Conservation (phyloP, 1,140 invertebrate genomes). For the Hylaeus volcanicus region DNA sequence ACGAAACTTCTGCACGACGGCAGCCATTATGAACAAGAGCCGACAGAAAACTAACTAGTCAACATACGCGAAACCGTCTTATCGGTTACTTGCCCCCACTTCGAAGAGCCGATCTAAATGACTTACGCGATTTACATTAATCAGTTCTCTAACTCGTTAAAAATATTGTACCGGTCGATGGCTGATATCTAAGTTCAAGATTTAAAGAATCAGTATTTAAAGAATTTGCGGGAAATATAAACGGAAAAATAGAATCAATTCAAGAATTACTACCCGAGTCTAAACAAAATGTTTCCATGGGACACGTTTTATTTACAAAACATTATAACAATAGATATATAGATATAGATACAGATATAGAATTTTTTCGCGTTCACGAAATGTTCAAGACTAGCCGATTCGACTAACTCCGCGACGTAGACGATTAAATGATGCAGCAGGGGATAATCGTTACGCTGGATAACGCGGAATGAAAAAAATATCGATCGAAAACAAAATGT, state of each 20-base stretch:
- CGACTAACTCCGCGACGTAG: too few relatives aligned
- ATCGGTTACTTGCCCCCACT: not conserved
- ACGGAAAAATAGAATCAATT: not conserved
- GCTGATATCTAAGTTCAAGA: not conserved
- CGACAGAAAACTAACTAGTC: constrained; percentile 46
- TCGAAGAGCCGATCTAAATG: too few relatives aligned
- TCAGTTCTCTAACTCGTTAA: not conserved
- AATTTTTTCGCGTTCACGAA: not conserved
- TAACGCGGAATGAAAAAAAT: not conserved
- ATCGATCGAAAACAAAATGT: not conserved
- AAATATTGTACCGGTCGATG: not conserved
- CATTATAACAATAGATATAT: constrained; percentile 34
- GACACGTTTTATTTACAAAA: constrained; percentile 41
- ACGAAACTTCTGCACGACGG: constrained; percentile 49
- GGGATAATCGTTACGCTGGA: not conserved
- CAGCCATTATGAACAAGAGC: constrained; percentile 61
- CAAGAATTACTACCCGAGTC: not conserved
- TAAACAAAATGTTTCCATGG: not conserved
- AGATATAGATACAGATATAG: not conserved
- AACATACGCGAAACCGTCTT: not conserved
- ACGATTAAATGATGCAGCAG: too few relatives aligned
- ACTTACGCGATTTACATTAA: too few relatives aligned
- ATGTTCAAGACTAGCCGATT: too few relatives aligned
- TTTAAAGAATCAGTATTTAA: too few relatives aligned
- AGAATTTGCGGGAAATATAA: not conserved